Conservation (phyloP, 2,888 invertebrate species). For the Arrhopalites spinosus region DNA sequence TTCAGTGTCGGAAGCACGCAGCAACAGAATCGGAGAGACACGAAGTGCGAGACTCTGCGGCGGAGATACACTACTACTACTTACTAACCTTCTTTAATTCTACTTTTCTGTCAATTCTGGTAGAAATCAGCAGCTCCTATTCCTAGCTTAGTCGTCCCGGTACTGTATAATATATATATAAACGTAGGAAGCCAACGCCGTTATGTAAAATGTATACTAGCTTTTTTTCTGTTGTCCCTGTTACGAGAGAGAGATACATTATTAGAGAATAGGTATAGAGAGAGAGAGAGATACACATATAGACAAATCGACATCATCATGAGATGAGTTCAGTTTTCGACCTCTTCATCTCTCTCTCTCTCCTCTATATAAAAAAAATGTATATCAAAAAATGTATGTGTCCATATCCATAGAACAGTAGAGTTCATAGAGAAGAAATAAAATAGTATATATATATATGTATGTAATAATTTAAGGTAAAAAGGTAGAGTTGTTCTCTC, state of each 20-base stretch:
- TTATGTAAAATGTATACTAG: too few relatives aligned
- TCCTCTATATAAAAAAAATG: constrained; percentile 11
- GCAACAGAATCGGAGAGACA: constrained; percentile 32
- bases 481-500: too few relatives aligned
- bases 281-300: not conserved
- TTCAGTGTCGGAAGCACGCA: constrained; percentile 31
- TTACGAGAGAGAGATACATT: not conserved
- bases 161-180: not conserved
- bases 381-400: not conserved
- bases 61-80: constrained; percentile 27
- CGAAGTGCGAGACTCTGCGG: constrained; percentile 29
- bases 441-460: not conserved
- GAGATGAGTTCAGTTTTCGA: constrained; percentile 31
- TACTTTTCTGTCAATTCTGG: constrained; percentile 33
- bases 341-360: constrained; percentile 10
- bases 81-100: constrained; percentile 26
- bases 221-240: too few relatives aligned
- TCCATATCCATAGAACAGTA: constrained; percentile 16
- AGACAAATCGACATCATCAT: constrained; percentile 33
- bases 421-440: constrained; percentile 12
- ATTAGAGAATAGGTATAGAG: not conserved
- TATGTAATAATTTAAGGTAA: not conserved
- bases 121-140: constrained; percentile 33
- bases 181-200: too few relatives aligned
- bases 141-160: not conserved